Percentiles rank a stretch among this genome's conserved stretches.
phyloP scores from a whole-genome alignment of 2,113 vertebrate species.

The Vanacampus margaritifer region DNA sequence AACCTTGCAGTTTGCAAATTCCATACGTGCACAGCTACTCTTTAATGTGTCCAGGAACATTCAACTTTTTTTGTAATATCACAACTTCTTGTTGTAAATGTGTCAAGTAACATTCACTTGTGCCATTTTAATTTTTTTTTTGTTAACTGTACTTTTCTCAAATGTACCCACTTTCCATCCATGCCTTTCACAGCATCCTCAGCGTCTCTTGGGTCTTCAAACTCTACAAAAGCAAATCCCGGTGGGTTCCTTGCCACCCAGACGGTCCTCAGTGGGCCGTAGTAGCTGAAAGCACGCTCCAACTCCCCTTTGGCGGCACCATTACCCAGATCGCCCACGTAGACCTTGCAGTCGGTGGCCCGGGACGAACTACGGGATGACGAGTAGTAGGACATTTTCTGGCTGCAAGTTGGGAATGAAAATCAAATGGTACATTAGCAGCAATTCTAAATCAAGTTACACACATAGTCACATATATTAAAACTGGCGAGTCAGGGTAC shows the following conservation, averaged over 20 bases:
- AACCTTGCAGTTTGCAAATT: too few relatives aligned
- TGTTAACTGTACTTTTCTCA: neutral
- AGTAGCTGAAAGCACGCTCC: slow-evolving; percentile 79
- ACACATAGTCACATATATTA: too few relatives aligned
- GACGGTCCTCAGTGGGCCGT: slow-evolving; percentile 75
- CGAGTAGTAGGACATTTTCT: slow-evolving; percentile 68
- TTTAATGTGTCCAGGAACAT: too few relatives aligned
- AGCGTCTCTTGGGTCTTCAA: slow-evolving; percentile 77
- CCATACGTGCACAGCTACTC: too few relatives aligned
- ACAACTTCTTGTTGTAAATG: too few relatives aligned
- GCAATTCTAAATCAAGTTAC: too few relatives aligned
- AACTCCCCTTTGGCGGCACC: slow-evolving; percentile 78
- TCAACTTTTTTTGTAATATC: too few relatives aligned
- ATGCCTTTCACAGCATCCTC: slow-evolving; percentile 80
- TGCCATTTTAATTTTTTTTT: too few relatives aligned
- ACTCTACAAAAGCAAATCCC: slow-evolving; percentile 79
- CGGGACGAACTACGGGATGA: slow-evolving; percentile 74
- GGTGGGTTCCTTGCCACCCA: slow-evolving; percentile 81
- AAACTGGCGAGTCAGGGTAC: neutral
- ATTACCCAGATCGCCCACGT: slow-evolving; percentile 78
- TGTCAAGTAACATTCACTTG: too few relatives aligned
- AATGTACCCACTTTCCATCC: slow-evolving; percentile 77
- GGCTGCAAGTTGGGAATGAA: neutral
- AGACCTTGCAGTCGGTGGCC: slow-evolving; percentile 75
- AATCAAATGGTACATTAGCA: neutral